Evolutionary conservation across 2,888 invertebrate species (phyloP).

Genomic region (Notodonta ziczac): DNA sequence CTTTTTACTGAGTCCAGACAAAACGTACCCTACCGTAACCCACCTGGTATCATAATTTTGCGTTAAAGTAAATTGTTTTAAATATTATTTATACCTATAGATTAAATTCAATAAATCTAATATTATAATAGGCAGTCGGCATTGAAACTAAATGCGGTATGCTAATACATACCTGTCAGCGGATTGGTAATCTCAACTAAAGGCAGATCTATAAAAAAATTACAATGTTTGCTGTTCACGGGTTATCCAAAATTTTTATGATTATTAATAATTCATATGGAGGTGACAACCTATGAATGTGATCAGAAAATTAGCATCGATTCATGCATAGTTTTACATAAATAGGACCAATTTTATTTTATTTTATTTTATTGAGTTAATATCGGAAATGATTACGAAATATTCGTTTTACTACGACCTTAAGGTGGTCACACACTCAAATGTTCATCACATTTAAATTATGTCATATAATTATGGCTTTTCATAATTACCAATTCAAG

Average conservation of each 20-base stretch:
- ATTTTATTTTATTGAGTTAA: background rate
- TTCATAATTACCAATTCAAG: too few relatives aligned
- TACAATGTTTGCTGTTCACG: background rate
- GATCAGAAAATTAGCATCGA: background rate
- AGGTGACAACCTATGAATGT: background rate
- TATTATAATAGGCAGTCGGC: too few relatives aligned
- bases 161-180: too few relatives aligned
- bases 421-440: conserved; percentile 1
- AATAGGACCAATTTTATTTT: background rate
- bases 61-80: too few relatives aligned
- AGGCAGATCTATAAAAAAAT: background rate
- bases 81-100: too few relatives aligned
- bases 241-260: background rate
- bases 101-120: too few relatives aligned
- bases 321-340: background rate
- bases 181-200: too few relatives aligned
- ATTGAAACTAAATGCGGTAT: too few relatives aligned
- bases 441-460: background rate
- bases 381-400: background rate
- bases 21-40: too few relatives aligned
- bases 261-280: background rate
- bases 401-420: background rate
- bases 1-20: too few relatives aligned
- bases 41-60: too few relatives aligned
- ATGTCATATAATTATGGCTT: too few relatives aligned